Percentiles rank a stretch among this genome's conserved stretches.
Conservation (phyloP, 2,797 vertebrate genomes). For the Carapus acus region DNA sequence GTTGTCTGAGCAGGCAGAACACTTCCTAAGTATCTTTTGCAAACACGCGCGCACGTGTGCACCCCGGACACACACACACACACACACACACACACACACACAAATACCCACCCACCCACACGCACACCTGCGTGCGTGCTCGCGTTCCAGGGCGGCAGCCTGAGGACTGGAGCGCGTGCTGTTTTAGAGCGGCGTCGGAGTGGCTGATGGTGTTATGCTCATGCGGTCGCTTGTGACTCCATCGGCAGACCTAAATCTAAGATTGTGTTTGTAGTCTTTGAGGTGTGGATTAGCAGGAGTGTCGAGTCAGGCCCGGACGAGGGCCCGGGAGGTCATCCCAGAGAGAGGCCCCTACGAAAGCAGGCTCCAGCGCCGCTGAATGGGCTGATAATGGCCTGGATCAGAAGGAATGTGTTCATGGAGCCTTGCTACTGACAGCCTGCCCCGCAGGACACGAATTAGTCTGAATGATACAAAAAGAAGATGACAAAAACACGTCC, state of each 20-base stretch:
- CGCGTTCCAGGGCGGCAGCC: background rate
- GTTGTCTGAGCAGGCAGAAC: background rate
- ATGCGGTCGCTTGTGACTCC: conserved; percentile 41
- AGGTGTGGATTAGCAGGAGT: conserved; percentile 64
- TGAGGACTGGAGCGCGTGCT: conserved; percentile 12
- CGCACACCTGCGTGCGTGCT: too few relatives aligned
- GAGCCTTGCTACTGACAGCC: conserved; percentile 72
- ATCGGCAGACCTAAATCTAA: conserved; percentile 52
- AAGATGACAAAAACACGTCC: conserved; percentile 70
- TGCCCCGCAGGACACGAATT: conserved; percentile 70
- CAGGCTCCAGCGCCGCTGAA: conserved; percentile 66
- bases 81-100: too few relatives aligned
- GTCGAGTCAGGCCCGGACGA: conserved; percentile 58
- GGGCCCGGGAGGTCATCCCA: conserved; percentile 56
- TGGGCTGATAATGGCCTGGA: conserved; percentile 67
- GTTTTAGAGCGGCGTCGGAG: too few relatives aligned
- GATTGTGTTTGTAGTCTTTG: conserved; percentile 63
- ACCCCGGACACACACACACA: too few relatives aligned
- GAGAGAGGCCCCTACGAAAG: conserved; percentile 61
- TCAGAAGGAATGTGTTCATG: conserved; percentile 71
- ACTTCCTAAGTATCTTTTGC: background rate
- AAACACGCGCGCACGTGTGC: background rate
- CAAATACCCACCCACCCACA: too few relatives aligned
- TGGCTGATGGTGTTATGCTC: conserved; percentile 37
- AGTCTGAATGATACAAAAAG: conserved; percentile 68